A percentile compares a stretch with the other conserved stretches of the same genome.
Evolutionary conservation across 2,797 vertebrate genomes (phyloP).

Genomic region (Oreochromis grahami): DNA sequence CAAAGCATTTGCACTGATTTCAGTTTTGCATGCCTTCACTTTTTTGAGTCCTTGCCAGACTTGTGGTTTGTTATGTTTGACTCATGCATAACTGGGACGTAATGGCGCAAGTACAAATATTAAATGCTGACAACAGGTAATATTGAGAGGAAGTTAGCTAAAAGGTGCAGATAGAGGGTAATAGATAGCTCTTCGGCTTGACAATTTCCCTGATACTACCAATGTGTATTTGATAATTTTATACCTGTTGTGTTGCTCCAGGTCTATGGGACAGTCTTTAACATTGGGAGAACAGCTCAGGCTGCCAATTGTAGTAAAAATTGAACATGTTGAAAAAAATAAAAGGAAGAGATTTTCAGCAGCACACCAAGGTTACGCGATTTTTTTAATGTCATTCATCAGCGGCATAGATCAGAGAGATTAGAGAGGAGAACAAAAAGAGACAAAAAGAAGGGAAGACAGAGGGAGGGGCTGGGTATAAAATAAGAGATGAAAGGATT

Average conservation of each 20-base stretch:
- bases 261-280: not conserved
- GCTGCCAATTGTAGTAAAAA: slow-evolving; percentile 17
- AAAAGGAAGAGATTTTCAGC: not conserved
- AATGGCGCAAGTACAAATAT: not conserved
- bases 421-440: slow-evolving; percentile 40
- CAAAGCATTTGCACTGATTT: not conserved
- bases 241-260: not conserved
- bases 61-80: slow-evolving; percentile 19
- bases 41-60: not conserved
- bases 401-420: slow-evolving; percentile 40
- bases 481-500: slow-evolving; percentile 65
- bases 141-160: not conserved
- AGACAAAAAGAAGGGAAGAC: slow-evolving; percentile 39
- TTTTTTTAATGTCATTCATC: slow-evolving; percentile 32
- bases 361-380: not conserved
- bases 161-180: not conserved
- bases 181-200: not conserved
- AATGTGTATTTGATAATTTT: slow-evolving; percentile 3
- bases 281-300: slow-evolving; percentile 1
- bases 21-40: not conserved
- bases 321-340: not conserved
- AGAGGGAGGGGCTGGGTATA: slow-evolving; percentile 38
- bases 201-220: slow-evolving; percentile 16
- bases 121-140: not conserved
- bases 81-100: not conserved